These are phyloP conservation scores for Cassiopea xamachana DNA, from an alignment of 30 jellyfish, hydroid and myxozoan genomes.

Conservation along the genomic window DNA sequence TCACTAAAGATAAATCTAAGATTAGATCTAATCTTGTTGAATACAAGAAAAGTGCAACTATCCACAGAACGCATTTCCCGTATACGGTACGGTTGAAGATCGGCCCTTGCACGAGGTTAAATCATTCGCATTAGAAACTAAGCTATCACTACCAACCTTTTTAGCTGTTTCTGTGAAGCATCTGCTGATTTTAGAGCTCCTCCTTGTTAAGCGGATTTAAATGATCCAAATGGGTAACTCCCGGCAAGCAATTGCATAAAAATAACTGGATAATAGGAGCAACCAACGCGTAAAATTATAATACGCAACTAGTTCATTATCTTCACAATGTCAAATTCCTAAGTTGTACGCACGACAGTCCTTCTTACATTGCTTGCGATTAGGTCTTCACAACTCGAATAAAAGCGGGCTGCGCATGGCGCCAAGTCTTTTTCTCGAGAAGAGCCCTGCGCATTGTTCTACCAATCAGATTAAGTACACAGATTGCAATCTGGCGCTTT, in stretches of 20 bases:
- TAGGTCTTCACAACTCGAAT: constrained; percentile 55
- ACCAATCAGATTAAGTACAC: constrained; percentile 81
- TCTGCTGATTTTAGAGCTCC: constrained; percentile 1
- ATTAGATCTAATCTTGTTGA: constrained; percentile 45
- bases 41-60: background rate
- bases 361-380: constrained; percentile 44
- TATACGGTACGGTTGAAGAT: background rate
- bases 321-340: constrained; percentile 50
- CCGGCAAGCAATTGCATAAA: background rate
- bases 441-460: constrained; percentile 69
- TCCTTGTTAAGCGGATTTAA: constrained; percentile 20
- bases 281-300: constrained; percentile 8
- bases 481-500: constrained; percentile 89
- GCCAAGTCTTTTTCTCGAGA: constrained; percentile 72
- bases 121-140: background rate
- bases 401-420: constrained; percentile 63
- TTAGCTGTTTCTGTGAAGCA: background rate
- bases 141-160: background rate
- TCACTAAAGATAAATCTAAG: constrained; percentile 20
- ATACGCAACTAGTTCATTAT: constrained; percentile 34
- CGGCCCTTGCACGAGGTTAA: background rate
- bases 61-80: background rate
- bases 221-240: background rate
- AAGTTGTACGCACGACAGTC: constrained; percentile 46
- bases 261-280: constrained; percentile 12